Percentiles rank a stretch among this genome's conserved stretches.
phyloP scores from a whole-genome alignment of 1,140 invertebrate species.

The Ylistrum balloti region DNA sequence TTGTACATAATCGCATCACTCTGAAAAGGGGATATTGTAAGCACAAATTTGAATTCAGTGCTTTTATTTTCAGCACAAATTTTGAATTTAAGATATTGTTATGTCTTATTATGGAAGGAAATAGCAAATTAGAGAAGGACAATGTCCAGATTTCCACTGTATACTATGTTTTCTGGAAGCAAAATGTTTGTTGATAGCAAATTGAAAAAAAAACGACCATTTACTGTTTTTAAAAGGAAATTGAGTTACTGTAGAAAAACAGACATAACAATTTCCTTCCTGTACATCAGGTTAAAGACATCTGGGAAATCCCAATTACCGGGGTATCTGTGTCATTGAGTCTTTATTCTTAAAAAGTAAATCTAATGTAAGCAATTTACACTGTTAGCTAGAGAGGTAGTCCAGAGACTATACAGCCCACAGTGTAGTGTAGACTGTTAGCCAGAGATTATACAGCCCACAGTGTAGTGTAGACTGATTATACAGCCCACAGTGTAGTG shows the following conservation, averaged over 20 bases:
- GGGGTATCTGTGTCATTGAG: not conserved
- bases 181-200: not conserved
- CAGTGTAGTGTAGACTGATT: too few relatives aligned
- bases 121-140: too few relatives aligned
- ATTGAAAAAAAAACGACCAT: not conserved
- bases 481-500: too few relatives aligned
- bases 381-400: too few relatives aligned
- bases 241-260: not conserved
- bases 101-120: too few relatives aligned
- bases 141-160: not conserved
- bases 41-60: not conserved
- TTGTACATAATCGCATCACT: too few relatives aligned
- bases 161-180: not conserved
- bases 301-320: not conserved
- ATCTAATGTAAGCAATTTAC: too few relatives aligned
- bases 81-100: too few relatives aligned
- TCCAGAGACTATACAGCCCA: too few relatives aligned
- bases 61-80: not conserved
- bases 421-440: too few relatives aligned
- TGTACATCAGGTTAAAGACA: not conserved
- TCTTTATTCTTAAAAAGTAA: not conserved
- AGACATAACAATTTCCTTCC: not conserved
- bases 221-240: constrained; percentile 1
- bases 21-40: not conserved
- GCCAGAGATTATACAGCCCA: too few relatives aligned